Evolutionary conservation across 2,797 vertebrate species (phyloP), one percentile per base, ranked within the genome.

Genomic region (Myripristis murdjan): DNA sequence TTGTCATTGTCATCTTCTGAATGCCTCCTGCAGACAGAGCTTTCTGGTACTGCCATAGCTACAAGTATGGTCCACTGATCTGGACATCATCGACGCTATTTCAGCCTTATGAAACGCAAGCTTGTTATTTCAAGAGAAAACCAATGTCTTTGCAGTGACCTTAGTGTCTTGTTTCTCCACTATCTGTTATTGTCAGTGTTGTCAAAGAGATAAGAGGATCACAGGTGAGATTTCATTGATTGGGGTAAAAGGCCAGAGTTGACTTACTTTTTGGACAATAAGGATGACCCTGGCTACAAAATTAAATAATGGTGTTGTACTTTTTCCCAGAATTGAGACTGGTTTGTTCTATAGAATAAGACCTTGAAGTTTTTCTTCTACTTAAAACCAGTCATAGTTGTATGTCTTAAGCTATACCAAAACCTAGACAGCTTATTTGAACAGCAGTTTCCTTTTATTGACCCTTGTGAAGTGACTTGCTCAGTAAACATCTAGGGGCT

Each of bases 371-470:
- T 52, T 59, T 71, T 7, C 47, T 64, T 63, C 33, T 16, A 28
- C 56, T 72, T 26, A 59, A 56, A 69, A 64, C 37, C 35, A 70
- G 51, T 77, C 70, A 47, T 28, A 24, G 57, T 52, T 65, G 43
- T 65, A 53, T 56, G 67, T 75, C 85, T 86, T 73, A 54, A 79
- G 81, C 77, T 74, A 67, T 20, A 46, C 61, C 60, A 73, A 51
- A 64, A 61, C 56, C 64, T 57, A 41, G 47, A 60, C 63, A 65
- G 61, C 84, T 66, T 71, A 73, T 64, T 68, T 63, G 57, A 83
- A 74, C 75, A 67, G 79, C 84, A 85, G 89, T 92, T 89, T 90
- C 82, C 77, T 89, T 88, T 90, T 90, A 90, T 90, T 90, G 88
- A 90, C 87, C 82, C 64, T 64, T 55, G 79, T 85, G 81, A 88